Evolutionary conservation across 2,113 vertebrate species (phyloP), one percentile per base, ranked within the genome.

Genomic region (Cavia porcellus): DNA sequence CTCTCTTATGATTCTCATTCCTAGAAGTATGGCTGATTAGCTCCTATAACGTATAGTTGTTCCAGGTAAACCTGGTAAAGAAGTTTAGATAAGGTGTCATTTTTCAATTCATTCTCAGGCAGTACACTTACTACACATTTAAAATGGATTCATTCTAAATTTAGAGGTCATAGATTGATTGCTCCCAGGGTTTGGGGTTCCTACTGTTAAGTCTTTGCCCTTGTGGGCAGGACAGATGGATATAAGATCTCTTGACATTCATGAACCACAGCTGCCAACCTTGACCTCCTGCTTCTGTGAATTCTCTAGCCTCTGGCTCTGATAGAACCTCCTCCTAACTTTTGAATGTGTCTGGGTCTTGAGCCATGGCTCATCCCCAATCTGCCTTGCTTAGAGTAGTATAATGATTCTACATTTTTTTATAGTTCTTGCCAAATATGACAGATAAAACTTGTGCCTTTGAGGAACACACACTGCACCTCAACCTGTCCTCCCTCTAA

Each of bases 141-240:
- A 74, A 85, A 86, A n/a, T 45, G 17, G 38, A 62, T 93, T 91
- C 45, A 89, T 50, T 22, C 66, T 85, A 64, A 96, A 91, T 12
- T 62, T 81, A 38, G 22, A 86, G 80, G 45, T 32, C 25, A 4
- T 47, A 5, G 45, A 8, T 5, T 59, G 28, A 55, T 52, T 85
- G 35, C 13, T 74, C 17, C 10, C 5, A 5, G n/a, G 59, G 19
- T 11, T 9, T 61, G 5, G 5, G 19, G 32, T 79, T 45, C 14
- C n/a, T 4, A 11, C 3, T 25, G 12, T 2, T 82, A 66, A 92
- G 70, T 86, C 45, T 19, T 86, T 86, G 35, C 4, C 50, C 52
- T 38, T 0, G 11, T 72, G 11, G 42, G 14, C 5, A 55, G 66
- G 42, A 81, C 45, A 85, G 30, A 68, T 32, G 4, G 45, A 50